These are phyloP conservation scores for Antrozous pallidus DNA, from an alignment of 2,797 vertebrate genomes.

Conservation along the genomic window DNA sequence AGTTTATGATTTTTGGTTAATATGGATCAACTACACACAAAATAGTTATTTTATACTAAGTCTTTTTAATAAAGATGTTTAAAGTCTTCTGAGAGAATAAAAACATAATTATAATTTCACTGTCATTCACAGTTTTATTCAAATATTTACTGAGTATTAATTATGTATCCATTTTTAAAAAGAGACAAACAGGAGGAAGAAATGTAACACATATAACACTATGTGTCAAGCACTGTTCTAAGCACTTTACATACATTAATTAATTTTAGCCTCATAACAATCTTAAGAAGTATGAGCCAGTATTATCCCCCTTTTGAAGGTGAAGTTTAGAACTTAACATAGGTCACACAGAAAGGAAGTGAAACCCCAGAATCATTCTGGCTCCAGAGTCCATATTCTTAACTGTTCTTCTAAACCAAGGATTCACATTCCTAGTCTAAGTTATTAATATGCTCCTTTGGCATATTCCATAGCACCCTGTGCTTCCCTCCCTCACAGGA, in stretches of 20 bases:
- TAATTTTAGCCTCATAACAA: background rate
- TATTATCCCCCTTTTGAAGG: background rate
- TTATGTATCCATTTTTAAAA: background rate
- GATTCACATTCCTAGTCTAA: background rate
- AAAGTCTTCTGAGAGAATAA: background rate
- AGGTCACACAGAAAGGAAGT: background rate
- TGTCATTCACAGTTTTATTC: background rate
- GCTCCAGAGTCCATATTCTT: background rate
- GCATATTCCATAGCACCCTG: background rate
- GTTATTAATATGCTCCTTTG: background rate
- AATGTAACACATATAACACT: background rate
- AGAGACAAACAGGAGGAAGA: background rate
- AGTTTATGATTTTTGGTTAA: background rate
- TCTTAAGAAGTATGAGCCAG: background rate
- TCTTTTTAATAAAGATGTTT: background rate
- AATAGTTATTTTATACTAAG: constrained; percentile 25
- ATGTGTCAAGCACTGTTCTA: background rate
- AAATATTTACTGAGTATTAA: constrained; percentile 21
- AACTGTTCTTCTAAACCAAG: background rate
- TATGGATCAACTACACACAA: background rate
- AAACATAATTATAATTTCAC: constrained; percentile 30
- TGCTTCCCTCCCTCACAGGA: background rate
- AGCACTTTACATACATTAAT: background rate
- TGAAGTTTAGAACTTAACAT: background rate
- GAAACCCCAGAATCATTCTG: background rate